These are phyloP conservation scores for Chlorocebus sabaeus DNA, from an alignment of 2,113 vertebrate species.

Conservation along the genomic window DNA sequence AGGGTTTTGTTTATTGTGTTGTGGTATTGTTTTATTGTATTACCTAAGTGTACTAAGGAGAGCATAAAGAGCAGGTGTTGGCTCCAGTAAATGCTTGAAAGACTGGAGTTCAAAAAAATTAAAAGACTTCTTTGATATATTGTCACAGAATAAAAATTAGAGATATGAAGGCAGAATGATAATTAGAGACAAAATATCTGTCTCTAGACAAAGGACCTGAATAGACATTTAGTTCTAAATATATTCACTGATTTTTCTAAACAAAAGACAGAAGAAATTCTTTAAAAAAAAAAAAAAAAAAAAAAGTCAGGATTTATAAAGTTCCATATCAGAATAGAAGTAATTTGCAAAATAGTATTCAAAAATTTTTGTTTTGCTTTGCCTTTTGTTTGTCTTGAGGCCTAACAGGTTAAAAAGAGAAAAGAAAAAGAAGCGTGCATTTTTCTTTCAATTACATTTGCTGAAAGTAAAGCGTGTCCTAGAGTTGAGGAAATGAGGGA, in stretches of 20 bases:
- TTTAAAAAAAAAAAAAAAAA: neutral
- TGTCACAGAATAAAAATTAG: neutral
- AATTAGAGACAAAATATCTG: too few relatives aligned
- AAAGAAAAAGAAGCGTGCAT: neutral
- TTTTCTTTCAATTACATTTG: neutral
- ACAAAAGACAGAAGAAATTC: neutral
- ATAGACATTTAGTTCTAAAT: neutral
- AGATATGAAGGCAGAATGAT: neutral
- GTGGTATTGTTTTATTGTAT: neutral
- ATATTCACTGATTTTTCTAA: neutral
- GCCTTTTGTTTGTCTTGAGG: neutral
- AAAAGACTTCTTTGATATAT: neutral
- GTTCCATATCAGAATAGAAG: neutral
- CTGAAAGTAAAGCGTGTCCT: neutral
- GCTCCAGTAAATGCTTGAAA: conserved; percentile 38
- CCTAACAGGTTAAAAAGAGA: neutral
- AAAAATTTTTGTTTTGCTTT: neutral
- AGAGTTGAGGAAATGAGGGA: neutral
- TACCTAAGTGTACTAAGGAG: neutral
- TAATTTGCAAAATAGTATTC: neutral
- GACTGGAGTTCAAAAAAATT: neutral
- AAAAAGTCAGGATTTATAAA: neutral
- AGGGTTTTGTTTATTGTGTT: neutral
- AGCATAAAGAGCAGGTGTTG: neutral
- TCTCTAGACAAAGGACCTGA: too few relatives aligned